A percentile compares a stretch with the other conserved stretches of the same genome.
Evolutionary conservation across 2,797 vertebrate genomes (phyloP).

Genomic region (Falco peregrinus): DNA sequence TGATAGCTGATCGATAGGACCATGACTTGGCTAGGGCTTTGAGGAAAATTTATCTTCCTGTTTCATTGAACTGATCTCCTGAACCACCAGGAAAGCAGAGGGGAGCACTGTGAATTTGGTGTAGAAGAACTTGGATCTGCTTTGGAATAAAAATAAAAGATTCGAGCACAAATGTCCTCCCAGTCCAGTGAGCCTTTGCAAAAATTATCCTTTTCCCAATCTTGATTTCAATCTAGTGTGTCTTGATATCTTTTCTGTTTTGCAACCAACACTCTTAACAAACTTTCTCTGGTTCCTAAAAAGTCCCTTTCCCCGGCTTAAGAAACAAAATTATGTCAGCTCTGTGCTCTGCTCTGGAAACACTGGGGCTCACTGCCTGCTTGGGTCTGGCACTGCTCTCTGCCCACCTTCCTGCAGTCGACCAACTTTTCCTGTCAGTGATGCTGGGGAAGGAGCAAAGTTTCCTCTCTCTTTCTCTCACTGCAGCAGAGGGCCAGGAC

Average conservation of each 20-base stretch:
- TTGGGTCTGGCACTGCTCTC: fast-evolving
- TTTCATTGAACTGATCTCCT: neutral
- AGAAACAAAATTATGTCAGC: neutral
- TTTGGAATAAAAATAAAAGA: neutral
- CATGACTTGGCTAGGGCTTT: neutral
- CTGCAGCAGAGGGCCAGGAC: neutral
- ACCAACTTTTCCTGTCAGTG: neutral
- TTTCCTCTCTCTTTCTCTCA: neutral
- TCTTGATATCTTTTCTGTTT: neutral
- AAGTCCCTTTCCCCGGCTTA: neutral
- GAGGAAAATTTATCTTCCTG: neutral
- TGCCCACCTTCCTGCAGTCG: neutral
- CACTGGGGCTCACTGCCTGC: fast-evolving
- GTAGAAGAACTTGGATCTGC: neutral
- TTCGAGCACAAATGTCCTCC: neutral
- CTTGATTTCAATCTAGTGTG: fast-evolving
- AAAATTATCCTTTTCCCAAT: neutral
- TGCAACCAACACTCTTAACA: neutral
- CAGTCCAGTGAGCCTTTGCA: neutral
- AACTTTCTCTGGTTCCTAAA: neutral
- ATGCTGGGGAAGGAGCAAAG: neutral
- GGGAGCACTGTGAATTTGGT: neutral
- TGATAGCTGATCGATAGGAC: neutral
- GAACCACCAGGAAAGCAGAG: neutral
- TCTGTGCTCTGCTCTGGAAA: neutral